Percentiles rank a stretch among this genome's conserved stretches.
Conservation (phyloP, 2,888 invertebrate genomes). For the Drosophila nigricruria region DNA sequence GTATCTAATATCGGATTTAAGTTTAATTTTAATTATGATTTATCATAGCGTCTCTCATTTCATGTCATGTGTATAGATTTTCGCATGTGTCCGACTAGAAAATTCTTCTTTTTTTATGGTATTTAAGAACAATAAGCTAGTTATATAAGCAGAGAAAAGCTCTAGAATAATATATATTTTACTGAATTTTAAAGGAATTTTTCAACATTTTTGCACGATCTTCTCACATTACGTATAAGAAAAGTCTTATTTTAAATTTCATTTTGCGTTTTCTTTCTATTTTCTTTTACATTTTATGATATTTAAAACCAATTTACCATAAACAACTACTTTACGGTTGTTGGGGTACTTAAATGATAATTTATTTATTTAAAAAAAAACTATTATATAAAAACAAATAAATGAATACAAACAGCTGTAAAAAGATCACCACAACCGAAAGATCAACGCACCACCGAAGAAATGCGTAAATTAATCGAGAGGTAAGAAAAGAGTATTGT, state of each 20-base stretch:
- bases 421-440: constrained; percentile 90
- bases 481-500: constrained; percentile 88
- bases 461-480: constrained; percentile 98
- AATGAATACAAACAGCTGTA: constrained; percentile 84
- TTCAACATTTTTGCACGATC: constrained; percentile 21
- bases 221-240: neutral
- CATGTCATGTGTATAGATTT: constrained; percentile 52
- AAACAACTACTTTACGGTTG: constrained; percentile 47
- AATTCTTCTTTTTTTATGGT: constrained; percentile 8
- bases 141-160: constrained; percentile 10
- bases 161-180: neutral
- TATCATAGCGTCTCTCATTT: constrained; percentile 31
- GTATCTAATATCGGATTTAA: constrained; percentile 48
- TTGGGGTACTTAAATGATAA: constrained; percentile 59
- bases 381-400: constrained; percentile 6
- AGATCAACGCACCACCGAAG: constrained; percentile 97
- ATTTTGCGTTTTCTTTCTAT: constrained; percentile 52
- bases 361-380: constrained; percentile 34
- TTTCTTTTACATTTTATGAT: constrained; percentile 51
- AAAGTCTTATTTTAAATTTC: constrained; percentile 38
- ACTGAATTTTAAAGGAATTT: neutral
- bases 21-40: constrained; percentile 23
- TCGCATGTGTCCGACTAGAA: constrained; percentile 56
- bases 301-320: constrained; percentile 34
- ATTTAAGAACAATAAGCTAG: constrained; percentile 26